Percentiles rank a stretch among this genome's conserved stretches.
Evolutionary conservation across 2,888 invertebrate species (phyloP).

Genomic region (Branchinecta sandiegonensis): DNA sequence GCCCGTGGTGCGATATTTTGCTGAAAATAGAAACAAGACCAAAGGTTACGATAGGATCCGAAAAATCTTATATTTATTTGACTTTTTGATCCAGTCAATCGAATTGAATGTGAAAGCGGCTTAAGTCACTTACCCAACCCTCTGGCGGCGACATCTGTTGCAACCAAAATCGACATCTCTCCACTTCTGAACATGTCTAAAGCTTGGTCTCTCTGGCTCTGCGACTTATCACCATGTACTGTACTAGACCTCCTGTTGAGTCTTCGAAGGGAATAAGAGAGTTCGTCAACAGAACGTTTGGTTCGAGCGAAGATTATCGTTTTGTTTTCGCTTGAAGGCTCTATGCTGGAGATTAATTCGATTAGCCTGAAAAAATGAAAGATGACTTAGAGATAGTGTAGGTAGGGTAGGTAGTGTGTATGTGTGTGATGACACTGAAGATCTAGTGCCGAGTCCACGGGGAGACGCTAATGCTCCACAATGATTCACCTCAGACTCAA

Average conservation of each 20-base stretch:
- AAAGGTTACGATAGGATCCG: too few relatives aligned
- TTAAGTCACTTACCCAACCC: conserved; percentile 36
- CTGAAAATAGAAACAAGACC: too few relatives aligned
- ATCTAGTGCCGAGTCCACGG: too few relatives aligned
- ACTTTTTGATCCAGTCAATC: too few relatives aligned
- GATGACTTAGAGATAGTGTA: too few relatives aligned
- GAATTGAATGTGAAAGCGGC: too few relatives aligned
- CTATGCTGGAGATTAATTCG: not conserved
- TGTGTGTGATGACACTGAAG: too few relatives aligned
- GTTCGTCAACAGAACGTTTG: not conserved
- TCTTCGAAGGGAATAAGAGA: not conserved
- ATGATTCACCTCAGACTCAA: too few relatives aligned
- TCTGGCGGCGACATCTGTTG: conserved; percentile 43
- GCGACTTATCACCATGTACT: conserved; percentile 43
- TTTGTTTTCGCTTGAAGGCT: not conserved
- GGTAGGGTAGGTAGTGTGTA: too few relatives aligned
- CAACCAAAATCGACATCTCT: conserved; percentile 37
- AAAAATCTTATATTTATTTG: too few relatives aligned
- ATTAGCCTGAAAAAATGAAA: not conserved
- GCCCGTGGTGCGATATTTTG: too few relatives aligned
- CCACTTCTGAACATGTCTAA: conserved; percentile 34
- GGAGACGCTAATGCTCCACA: too few relatives aligned
- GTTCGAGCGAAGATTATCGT: not conserved
- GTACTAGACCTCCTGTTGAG: not conserved
- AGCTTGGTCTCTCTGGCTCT: conserved; percentile 41